These are phyloP conservation scores for Spilogale gracilis DNA, from an alignment of 2,113 vertebrate genomes.

Conservation along the genomic window DNA sequence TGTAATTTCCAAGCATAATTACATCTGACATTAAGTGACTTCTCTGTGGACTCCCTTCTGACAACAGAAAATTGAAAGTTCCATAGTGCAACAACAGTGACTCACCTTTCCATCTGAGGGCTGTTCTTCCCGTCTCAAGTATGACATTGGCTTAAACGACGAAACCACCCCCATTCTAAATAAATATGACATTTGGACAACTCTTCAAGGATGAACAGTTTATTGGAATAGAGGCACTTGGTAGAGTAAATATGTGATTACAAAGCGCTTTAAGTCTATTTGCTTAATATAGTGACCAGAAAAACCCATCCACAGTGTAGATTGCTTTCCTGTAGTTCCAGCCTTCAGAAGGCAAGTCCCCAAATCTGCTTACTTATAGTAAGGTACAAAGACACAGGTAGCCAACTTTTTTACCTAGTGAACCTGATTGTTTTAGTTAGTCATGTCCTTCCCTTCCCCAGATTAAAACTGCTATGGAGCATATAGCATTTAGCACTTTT, in stretches of 20 bases:
- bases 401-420: not conserved
- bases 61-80: constrained; percentile 3
- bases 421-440: not conserved
- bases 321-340: not conserved
- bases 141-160: constrained; percentile 46
- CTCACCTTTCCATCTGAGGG: constrained; percentile 3
- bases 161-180: not conserved
- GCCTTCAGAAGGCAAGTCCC: constrained; percentile 10
- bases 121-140: not conserved
- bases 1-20: constrained; percentile 46
- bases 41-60: constrained; percentile 4
- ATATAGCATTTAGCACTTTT: not conserved
- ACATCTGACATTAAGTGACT: constrained; percentile 36
- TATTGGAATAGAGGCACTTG: constrained; percentile 81
- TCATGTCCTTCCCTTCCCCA: not conserved
- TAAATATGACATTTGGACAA: constrained; percentile 63
- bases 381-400: not conserved
- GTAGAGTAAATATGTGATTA: constrained; percentile 63
- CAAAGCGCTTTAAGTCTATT: constrained; percentile 64
- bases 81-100: not conserved
- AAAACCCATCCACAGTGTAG: constrained; percentile 2
- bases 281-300: not conserved
- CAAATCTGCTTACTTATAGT: not conserved
- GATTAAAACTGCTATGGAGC: not conserved
- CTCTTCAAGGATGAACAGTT: constrained; percentile 74